Evolutionary conservation across 1,140 invertebrate genomes (phyloP), one percentile per base, ranked within the genome.

Genomic region (Calycopis cecrops): DNA sequence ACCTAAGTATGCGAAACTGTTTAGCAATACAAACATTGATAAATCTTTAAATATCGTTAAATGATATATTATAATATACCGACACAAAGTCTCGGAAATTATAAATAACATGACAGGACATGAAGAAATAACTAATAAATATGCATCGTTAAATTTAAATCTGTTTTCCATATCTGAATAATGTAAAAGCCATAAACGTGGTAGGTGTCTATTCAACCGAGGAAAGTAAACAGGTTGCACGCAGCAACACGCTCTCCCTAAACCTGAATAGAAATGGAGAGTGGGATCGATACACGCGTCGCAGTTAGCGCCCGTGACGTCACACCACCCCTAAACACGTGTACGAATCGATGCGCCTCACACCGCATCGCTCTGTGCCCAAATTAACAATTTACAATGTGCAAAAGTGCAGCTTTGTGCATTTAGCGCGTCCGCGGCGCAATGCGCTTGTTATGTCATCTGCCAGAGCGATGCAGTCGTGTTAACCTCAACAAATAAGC

Each of bases 381-480:
- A 50, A 55, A 59, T 59, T 54, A 55, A 59, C 53, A 59, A 59
- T 59, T 50, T 60, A 51, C 52, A 55, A 51, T 48, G 48, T 49
- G 58, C 52, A 55, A 55, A 55, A 55, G 37, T 52, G 58, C 38
- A 14, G 33, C 42, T 16, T 52, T 58, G 34, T 52, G 35, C n/a
- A 52, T 56, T 56, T 56, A 60, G 38, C 59, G 53, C 33, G 40
- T 50, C 35, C 37, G 52, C 60, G 48, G 60, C 60, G 60, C 60
- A 62, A 50, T 62, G 60, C 60, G 60, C 60, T 34, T 55, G 44
- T 62, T 62, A 62, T 62, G 52, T 62, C 60, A 62, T 52, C 12
- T 57, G 55, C 52, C 47, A 42, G 38, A 49, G 33, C 48, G 33
- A 52, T 52, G 51, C 37, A 52, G 51, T 44, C 11, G 38, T 33